phyloP scores from a whole-genome alignment of 1,140 invertebrate species.

The Leptinotarsa texana region DNA sequence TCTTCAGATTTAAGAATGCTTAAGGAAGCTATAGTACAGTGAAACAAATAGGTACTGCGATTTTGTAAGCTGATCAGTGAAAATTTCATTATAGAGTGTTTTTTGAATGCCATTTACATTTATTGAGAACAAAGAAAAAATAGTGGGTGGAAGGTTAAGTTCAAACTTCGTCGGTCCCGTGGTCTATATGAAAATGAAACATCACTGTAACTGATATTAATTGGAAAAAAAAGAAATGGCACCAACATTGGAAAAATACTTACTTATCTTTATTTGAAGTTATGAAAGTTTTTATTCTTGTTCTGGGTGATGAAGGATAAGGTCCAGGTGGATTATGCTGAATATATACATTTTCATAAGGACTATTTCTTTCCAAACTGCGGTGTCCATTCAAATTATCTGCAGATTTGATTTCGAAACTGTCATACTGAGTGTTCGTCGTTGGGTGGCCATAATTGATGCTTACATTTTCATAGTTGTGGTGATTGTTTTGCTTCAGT shows the following conservation, averaged over 20 bases:
- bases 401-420: slow-evolving; percentile 45
- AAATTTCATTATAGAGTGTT: too few species aligned
- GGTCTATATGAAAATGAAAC: too few species aligned
- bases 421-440: slow-evolving; percentile 49
- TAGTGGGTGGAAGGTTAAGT: too few species aligned
- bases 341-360: slow-evolving; percentile 60
- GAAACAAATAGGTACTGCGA: too few species aligned
- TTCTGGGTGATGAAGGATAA: slow-evolving; percentile 64
- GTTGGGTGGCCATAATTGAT: slow-evolving; percentile 23
- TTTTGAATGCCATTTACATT: too few species aligned
- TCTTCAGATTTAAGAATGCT: too few species aligned
- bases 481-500: slow-evolving; percentile 40
- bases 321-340: slow-evolving; percentile 54
- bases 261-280: slow-evolving; percentile 48
- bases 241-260: slow-evolving; percentile 14
- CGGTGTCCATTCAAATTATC: slow-evolving; percentile 48
- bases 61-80: too few species aligned
- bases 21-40: too few species aligned
- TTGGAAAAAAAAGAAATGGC: too few species aligned
- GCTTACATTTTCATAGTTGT: slow-evolving; percentile 55
- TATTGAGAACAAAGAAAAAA: too few species aligned
- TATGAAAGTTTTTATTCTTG: slow-evolving; percentile 65
- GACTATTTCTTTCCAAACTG: slow-evolving; percentile 55
- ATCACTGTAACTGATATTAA: too few species aligned
- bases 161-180: too few species aligned